A percentile compares a stretch with the other conserved stretches of the same genome.
These are phyloP conservation scores for Lacerta bilineata DNA, from an alignment of 2,797 vertebrate species.

Conservation along the genomic window DNA sequence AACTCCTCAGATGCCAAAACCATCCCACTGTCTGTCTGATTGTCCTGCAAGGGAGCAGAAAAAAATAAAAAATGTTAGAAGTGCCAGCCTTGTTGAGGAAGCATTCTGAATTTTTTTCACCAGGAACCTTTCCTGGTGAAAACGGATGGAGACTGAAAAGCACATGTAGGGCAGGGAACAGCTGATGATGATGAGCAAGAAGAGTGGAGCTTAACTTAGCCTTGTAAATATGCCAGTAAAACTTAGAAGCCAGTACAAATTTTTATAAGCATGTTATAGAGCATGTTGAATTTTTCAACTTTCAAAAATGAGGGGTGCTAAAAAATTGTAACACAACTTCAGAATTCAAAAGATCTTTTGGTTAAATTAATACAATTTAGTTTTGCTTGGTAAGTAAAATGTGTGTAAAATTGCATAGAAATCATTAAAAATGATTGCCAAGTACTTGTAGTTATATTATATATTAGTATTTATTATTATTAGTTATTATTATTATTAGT, in stretches of 20 bases:
- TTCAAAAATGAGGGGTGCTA: too few relatives aligned
- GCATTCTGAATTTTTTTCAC: not conserved
- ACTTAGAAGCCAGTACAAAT: not conserved
- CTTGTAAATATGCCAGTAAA: not conserved
- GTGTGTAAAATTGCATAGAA: too few relatives aligned
- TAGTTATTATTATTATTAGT: too few relatives aligned
- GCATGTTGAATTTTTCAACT: too few relatives aligned
- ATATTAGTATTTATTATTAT: too few relatives aligned
- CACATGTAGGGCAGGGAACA: not conserved
- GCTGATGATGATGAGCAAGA: not conserved
- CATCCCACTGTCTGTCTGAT: slow-evolving; percentile 99
- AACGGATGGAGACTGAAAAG: not conserved
- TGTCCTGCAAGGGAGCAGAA: slow-evolving; percentile 88
- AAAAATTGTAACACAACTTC: too few relatives aligned
- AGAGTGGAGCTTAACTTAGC: not conserved
- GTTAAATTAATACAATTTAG: too few relatives aligned
- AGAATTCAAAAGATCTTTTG: too few relatives aligned
- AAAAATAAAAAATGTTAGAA: slow-evolving; percentile 54
- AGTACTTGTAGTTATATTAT: too few relatives aligned
- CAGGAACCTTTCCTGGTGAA: not conserved
- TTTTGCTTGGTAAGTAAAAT: too few relatives aligned
- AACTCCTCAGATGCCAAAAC: slow-evolving; percentile 98
- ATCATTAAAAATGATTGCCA: too few relatives aligned
- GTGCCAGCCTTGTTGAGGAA: slow-evolving; percentile 53
- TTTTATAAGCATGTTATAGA: too few relatives aligned